Evolutionary conservation across 1,140 invertebrate species (phyloP), one percentile per base, ranked within the genome.

Genomic region (Macrobrachium nipponense): DNA sequence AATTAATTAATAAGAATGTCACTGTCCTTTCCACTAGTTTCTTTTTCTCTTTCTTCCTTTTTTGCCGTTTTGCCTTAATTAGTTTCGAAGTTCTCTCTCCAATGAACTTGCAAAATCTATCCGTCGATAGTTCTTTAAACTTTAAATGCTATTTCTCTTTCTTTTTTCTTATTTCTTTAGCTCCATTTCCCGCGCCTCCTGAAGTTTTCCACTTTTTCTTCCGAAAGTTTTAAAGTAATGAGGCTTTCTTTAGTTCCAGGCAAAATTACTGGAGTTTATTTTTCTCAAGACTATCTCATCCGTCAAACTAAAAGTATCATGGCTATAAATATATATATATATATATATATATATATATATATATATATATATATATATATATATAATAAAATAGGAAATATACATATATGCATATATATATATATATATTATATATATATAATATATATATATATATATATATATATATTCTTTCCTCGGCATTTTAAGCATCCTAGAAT

Each of bases 381-480:
- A 18, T 66, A 18, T 66, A 7, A 15, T 1, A 15, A 66, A 20
- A 18, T 18, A 66, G 1, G 18, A 0, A 15, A 20, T 6, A 66
- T 18, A 15, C 18, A 66, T 2, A 14, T 20, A 20, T 18, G 5
- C 18, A 66, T 18, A 66, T 66, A 66, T 18, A 66, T 27, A 66
- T 27, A 66, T 18, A 66, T 18, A 66, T 18, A 18, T 18, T n/a
- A 66, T 18, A 66, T 18, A 66, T 66, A 18, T 11, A 66, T 66
- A 66, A n/a, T 66, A 18, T 66, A 66, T n/a, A 66, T 66, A 66
- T 66, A 4, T 66, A 66, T 68, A 68, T 68, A 68, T 20, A 68
- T 20, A 68, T 20, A n/a, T 68, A n/a, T 68, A n/a, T 68, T 2
- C 1, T 36, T 36, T 36, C 27, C 27, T 36, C 27, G 27, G 27